These are phyloP conservation scores for Haemorhous mexicanus DNA, from an alignment of 2,113 vertebrate species.

Conservation along the genomic window DNA sequence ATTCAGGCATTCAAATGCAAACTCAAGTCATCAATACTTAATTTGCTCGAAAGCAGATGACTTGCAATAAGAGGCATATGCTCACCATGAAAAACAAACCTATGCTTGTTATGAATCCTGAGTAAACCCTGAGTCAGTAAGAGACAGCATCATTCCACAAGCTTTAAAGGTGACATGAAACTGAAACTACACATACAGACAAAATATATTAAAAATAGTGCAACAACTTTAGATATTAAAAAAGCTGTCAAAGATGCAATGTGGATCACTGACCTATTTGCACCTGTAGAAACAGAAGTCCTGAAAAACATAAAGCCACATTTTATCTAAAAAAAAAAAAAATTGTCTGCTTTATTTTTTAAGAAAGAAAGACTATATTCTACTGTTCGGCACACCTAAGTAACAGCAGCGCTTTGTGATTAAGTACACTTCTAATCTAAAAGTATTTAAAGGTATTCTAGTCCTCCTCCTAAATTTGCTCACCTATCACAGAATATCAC, in stretches of 20 bases:
- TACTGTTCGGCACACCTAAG: not conserved
- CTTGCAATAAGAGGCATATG: not conserved
- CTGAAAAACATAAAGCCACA: not conserved
- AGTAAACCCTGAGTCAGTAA: not conserved
- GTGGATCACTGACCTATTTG: not conserved
- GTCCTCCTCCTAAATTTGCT: not conserved
- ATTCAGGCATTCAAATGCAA: slow-evolving; percentile 8
- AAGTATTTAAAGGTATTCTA: not conserved
- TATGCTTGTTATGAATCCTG: not conserved
- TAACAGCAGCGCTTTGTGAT: not conserved
- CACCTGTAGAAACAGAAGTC: not conserved
- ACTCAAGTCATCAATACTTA: slow-evolving; percentile 12
- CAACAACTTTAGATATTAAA: not conserved
- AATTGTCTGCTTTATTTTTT: not conserved
- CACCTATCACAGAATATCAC: not conserved
- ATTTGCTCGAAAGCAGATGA: slow-evolving; percentile 19
- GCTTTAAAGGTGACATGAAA: not conserved
- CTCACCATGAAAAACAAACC: not conserved
- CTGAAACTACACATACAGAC: not conserved
- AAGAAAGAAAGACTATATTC: not conserved
- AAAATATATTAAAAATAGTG: not conserved
- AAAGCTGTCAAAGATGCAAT: not conserved
- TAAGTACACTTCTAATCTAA: not conserved
- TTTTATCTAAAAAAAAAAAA: not conserved
- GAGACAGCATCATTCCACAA: not conserved